These are phyloP conservation scores for Rhaphigaster nebulosa DNA, from an alignment of 2,888 invertebrate genomes.

Conservation along the genomic window DNA sequence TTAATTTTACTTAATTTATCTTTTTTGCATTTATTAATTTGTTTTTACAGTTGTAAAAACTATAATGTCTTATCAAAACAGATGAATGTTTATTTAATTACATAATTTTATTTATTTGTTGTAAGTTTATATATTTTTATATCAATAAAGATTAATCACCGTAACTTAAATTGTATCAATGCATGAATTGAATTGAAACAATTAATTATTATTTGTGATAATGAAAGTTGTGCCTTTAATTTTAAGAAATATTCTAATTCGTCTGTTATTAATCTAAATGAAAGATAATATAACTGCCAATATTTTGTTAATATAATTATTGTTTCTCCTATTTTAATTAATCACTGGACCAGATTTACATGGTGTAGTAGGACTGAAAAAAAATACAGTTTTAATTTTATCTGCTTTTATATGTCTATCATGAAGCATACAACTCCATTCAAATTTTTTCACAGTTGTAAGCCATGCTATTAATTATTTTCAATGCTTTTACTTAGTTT, in stretches of 20 bases:
- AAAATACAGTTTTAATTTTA: too few relatives aligned
- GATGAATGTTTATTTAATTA: background rate
- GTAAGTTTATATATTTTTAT: slow-evolving; percentile 46
- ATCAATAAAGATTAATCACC: slow-evolving; percentile 10
- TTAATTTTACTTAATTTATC: background rate
- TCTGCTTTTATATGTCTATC: too few relatives aligned
- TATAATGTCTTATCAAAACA: background rate
- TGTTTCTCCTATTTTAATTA: background rate
- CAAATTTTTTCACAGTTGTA: too few relatives aligned
- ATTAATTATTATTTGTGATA: background rate
- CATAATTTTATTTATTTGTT: slow-evolving; percentile 39
- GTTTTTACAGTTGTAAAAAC: background rate
- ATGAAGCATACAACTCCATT: too few relatives aligned
- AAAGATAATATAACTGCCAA: background rate
- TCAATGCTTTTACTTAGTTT: too few relatives aligned
- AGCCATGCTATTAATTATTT: too few relatives aligned
- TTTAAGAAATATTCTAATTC: background rate
- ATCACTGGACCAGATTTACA: background rate
- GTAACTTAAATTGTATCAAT: background rate
- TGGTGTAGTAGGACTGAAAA: background rate
- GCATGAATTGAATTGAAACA: background rate
- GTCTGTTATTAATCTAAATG: background rate
- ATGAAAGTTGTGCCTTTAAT: background rate
- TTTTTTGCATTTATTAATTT: slow-evolving; percentile 24
- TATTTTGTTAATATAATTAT: slow-evolving; percentile 8